Evolutionary conservation across 2,113 vertebrate species (phyloP), one percentile per base, ranked within the genome.

Genomic region (Rissa tridactyla): DNA sequence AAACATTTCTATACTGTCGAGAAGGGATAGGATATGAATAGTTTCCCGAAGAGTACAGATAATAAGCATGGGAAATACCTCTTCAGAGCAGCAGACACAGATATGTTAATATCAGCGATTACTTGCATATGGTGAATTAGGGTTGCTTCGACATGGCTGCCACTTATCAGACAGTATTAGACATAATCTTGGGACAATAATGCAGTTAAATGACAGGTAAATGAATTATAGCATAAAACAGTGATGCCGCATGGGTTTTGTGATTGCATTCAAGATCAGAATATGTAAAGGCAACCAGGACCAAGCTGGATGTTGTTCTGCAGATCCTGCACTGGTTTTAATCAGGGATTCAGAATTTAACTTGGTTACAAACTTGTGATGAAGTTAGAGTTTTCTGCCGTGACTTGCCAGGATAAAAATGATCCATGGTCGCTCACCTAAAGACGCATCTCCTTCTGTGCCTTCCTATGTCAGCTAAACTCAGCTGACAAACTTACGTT

Each of bases 101-200:
- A 42, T 66, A 84, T 96, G 84, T 95, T 96, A 96, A 90, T 87
- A 80, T 69, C 84, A 95, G 75, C 94, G 83, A 92, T 97, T 95
- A 88, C 79, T 96, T 97, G 96, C 42, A 46, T 87, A 94, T 90
- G 69, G 84, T 92, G 73, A 64, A 42, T 96, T 97, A 94, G 68
- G 69, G 65, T 95, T 97, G 89, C 89, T 92, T 90, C 88, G 86
- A 83, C 81, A 91, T 86, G 92, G 86, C 78, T 97, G 96, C 71
- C 80, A 86, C 47, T 95, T 95, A 94, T 72, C 89, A 96, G 69
- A 96, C 86, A 81, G 72, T 89, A 93, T 83, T 77, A 96, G 57
- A 96, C 82, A 97, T 92, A 97, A 77, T 75, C 66, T 88, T 96
- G 89, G 93, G 75, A 72, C 57, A 77, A 86, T 77, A 90, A 84